A percentile compares a stretch with the other conserved stretches of the same genome.
Evolutionary conservation across 2,888 invertebrate species (phyloP).

Genomic region (Idaea straminata): DNA sequence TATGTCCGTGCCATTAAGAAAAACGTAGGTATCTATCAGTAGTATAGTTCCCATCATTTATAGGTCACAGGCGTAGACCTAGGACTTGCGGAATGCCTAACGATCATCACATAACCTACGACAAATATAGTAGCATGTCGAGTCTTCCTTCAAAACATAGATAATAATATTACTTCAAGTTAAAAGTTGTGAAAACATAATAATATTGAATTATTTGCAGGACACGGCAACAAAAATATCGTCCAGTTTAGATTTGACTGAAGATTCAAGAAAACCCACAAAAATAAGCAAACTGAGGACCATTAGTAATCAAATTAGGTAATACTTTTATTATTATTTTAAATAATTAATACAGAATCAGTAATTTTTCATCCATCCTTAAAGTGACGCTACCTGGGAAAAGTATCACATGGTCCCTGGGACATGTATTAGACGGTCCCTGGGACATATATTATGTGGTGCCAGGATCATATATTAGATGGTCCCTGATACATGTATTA

Average conservation of each 20-base stretch:
- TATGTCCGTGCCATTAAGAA: neutral
- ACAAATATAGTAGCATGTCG: neutral
- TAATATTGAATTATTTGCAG: conserved; percentile 49
- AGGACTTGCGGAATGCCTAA: neutral
- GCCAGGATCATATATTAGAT: too few relatives aligned
- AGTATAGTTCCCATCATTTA: neutral
- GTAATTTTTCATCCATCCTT: too few relatives aligned
- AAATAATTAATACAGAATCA: too few relatives aligned
- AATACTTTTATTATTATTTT: neutral
- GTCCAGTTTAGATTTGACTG: conserved; percentile 78
- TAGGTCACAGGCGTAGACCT: neutral
- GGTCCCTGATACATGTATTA: too few relatives aligned
- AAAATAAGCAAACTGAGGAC: conserved; percentile 86
- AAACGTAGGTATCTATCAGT: neutral
- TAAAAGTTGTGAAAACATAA: neutral
- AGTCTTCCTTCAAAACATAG: too few relatives aligned
- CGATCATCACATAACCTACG: neutral
- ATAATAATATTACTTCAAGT: too few relatives aligned
- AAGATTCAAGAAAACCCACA: conserved; percentile 76
- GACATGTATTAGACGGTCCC: too few relatives aligned
- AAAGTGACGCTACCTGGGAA: too few relatives aligned
- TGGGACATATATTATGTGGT: too few relatives aligned
- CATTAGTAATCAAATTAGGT: conserved; percentile 90
- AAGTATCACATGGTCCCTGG: too few relatives aligned
- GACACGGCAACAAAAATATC: conserved; percentile 81